These are phyloP conservation scores for Halesus radiatus DNA, from an alignment of 1,140 invertebrate genomes.

Conservation along the genomic window DNA sequence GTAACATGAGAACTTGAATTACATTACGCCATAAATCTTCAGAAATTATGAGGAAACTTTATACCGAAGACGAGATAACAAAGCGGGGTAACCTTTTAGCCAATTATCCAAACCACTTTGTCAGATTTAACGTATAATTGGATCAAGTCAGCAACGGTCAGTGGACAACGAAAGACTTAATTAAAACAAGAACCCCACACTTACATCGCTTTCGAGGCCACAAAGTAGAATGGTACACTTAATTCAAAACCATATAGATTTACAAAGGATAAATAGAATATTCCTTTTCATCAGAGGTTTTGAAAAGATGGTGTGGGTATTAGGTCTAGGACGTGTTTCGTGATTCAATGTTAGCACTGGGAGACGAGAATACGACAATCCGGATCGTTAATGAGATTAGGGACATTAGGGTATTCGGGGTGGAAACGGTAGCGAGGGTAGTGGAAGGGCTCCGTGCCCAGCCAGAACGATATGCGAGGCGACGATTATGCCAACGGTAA, in stretches of 20 bases:
- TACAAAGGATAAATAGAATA: background rate
- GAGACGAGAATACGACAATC: constrained; percentile 37
- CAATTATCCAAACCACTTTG: constrained; percentile 35
- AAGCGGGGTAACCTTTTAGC: constrained; percentile 30
- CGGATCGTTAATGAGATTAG: constrained; percentile 49
- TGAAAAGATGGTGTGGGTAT: background rate
- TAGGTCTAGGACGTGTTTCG: background rate
- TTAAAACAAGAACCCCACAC: constrained; percentile 34
- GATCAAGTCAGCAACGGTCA: constrained; percentile 3
- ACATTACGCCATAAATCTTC: background rate
- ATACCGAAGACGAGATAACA: constrained; percentile 25
- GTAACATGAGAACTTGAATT: background rate
- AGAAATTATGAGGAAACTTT: constrained; percentile 17
- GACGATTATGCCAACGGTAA: background rate
- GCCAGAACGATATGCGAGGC: background rate
- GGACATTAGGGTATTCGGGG: constrained; percentile 40
- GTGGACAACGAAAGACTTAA: constrained; percentile 34
- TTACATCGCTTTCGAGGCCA: background rate
- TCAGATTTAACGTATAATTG: constrained; percentile 34
- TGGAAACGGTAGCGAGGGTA: constrained; percentile 30
- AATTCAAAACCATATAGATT: background rate
- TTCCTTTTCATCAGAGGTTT: constrained; percentile 6
- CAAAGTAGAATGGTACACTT: background rate
- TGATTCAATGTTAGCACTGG: constrained; percentile 39
- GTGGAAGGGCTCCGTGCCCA: background rate